phyloP scores from a whole-genome alignment of 2,888 invertebrate species.

The Siphlonurus alternatus region DNA sequence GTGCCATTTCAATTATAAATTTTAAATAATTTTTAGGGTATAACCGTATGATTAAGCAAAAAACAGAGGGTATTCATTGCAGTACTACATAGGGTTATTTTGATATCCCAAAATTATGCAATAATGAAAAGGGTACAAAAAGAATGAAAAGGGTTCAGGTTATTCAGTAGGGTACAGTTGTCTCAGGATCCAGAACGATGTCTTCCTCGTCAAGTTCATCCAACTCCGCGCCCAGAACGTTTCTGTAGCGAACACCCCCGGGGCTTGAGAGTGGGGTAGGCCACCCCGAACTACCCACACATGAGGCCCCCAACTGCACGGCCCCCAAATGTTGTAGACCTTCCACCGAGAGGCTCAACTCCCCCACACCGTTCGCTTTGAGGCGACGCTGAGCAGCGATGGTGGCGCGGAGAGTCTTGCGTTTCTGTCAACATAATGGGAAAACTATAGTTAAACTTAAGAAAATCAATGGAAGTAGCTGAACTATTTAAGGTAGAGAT shows the following conservation, averaged over 20 bases:
- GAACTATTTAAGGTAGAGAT: too few species aligned
- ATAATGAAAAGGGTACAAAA: too few species aligned
- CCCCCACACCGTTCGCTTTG: conserved; percentile 62
- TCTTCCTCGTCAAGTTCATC: neutral
- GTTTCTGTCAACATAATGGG: conserved; percentile 48
- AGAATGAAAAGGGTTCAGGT: too few species aligned
- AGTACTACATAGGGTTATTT: too few species aligned
- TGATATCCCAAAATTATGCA: too few species aligned
- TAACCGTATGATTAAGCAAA: too few species aligned
- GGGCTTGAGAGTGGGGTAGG: neutral
- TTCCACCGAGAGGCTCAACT: conserved; percentile 66
- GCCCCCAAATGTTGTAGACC: conserved; percentile 22
- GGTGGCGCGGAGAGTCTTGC: conserved; percentile 67
- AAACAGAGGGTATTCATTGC: too few species aligned
- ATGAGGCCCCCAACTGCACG: neutral
- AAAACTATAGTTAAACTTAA: neutral
- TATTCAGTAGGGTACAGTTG: neutral
- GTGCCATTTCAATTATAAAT: too few species aligned
- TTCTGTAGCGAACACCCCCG: neutral
- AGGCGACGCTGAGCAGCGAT: conserved; percentile 58
- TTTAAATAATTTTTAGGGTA: too few species aligned
- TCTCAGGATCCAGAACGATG: neutral
- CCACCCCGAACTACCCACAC: neutral
- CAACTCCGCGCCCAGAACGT: neutral
- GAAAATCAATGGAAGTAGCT: neutral